A percentile compares a stretch with the other conserved stretches of the same genome.
phyloP scores from a whole-genome alignment of 2,888 invertebrate genomes.

The Ennomos quercinarius region DNA sequence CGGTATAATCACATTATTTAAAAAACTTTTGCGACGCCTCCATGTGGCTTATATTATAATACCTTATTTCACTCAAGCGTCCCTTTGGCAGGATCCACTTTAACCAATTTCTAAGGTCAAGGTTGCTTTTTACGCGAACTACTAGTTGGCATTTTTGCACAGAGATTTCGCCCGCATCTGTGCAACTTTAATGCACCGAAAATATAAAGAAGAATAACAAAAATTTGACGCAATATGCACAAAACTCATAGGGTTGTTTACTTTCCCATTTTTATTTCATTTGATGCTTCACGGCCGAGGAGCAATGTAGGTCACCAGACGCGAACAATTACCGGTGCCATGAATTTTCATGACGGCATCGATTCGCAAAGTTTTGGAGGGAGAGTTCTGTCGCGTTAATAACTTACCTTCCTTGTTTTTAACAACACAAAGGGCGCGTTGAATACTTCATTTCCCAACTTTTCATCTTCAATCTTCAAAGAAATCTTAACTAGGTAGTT shows the following conservation, averaged over 20 bases:
- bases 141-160: slow-evolving; percentile 6
- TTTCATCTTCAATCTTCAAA: slow-evolving; percentile 17
- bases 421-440: slow-evolving; percentile 24
- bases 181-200: slow-evolving; percentile 10
- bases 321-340: slow-evolving; percentile 48
- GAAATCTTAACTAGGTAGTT: slow-evolving; percentile 1
- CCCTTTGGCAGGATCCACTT: slow-evolving; percentile 31
- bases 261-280: slow-evolving; percentile 45
- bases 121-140: slow-evolving; percentile 15
- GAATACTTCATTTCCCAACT: slow-evolving; percentile 13
- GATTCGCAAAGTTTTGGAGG: slow-evolving; percentile 36
- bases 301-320: slow-evolving; percentile 55
- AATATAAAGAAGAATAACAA: slow-evolving; percentile 27
- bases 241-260: slow-evolving; percentile 48
- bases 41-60: slow-evolving; percentile 44
- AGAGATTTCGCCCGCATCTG: not conserved
- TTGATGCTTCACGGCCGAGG: slow-evolving; percentile 50
- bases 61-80: slow-evolving; percentile 39
- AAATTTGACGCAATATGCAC: slow-evolving; percentile 41
- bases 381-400: slow-evolving; percentile 27
- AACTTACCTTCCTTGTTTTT: slow-evolving; percentile 28
- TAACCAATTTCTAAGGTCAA: slow-evolving; percentile 24
- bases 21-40: slow-evolving; percentile 41
- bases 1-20: slow-evolving; percentile 44
- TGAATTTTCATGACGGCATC: slow-evolving; percentile 41